Base-by-base conservation (phyloP, 2,113 vertebrate genomes). In the Aphyosemion australe region DNA sequence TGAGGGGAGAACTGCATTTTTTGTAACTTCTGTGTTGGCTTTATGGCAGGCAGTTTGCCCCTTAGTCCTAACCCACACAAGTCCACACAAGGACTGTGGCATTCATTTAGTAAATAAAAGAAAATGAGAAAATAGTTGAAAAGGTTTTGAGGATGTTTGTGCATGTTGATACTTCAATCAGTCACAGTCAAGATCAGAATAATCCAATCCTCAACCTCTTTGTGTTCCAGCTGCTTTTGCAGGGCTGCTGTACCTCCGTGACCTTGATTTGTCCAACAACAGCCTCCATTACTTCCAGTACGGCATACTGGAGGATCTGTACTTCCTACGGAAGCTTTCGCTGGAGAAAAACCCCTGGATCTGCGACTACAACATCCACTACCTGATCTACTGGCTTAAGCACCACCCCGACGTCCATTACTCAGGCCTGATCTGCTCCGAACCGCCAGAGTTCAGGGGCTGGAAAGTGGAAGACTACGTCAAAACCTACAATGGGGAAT, bases 321-420 rank as follows among this genome's bases (percentile, higher is more conserved):
- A 99, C 86, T 98, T 96, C 89, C 91, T 98, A 78, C 94, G 94
- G 86, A 93, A 90, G 67, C 87, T 99, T 11, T 92, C 85, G 67
- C 91, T 99, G 54, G 93, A 86, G 73, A 93, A 94, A 16, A 99
- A 99, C 77, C 96, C 94, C 32, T 99, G 97, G 97, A 89, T 93
- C 84, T 99, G 97, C 57, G 97, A 99, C 87, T 99, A 98, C 89
- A 95, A 94, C 87, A 98, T 99, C 80, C 97, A 99, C 88, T 99
- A 99, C 85, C 91, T 99, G 87, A 94, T 95, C 89, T 98, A 99
- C 87, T 99, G 97, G 97, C 84, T 99, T 67, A 96, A 95, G 78
- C 96, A 96, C 63, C 97, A 99, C 78, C 95, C 95, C 6, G 93
- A 91, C 0, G 95, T 99, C 46, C 89, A 89, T 48, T 91, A 95